phyloP scores from a whole-genome alignment of 1,140 invertebrate species.

The Maconellicoccus hirsutus region DNA sequence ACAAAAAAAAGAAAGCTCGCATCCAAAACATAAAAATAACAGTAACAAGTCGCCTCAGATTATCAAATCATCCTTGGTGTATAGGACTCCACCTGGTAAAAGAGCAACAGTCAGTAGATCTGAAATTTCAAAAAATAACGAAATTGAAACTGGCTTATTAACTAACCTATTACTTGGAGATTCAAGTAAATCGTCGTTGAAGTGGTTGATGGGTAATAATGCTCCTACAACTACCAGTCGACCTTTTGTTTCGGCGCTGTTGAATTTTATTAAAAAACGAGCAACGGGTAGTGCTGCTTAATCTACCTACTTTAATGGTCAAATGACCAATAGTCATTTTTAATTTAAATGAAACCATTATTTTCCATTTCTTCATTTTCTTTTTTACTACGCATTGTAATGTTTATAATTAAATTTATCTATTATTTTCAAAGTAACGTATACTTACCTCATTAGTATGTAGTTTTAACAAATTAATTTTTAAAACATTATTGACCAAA shows the following conservation, averaged over 20 bases:
- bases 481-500: no score
- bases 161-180: not conserved
- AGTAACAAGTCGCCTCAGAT: not conserved
- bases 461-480: no score
- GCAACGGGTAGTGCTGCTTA: not conserved
- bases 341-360: no score
- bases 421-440: no score
- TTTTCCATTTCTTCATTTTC: no score
- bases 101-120: not conserved
- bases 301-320: no score
- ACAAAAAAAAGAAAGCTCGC: not conserved
- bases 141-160: not conserved
- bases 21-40: not conserved
- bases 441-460: no score
- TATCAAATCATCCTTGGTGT: slow-evolving; percentile 2
- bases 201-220: not conserved
- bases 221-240: not conserved
- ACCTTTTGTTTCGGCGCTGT: not conserved
- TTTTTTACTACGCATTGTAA: no score
- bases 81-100: slow-evolving; percentile 9
- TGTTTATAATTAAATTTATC: no score
- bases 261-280: slow-evolving; percentile 13
- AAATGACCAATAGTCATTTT: no score
- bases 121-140: not conserved
- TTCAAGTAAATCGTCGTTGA: not conserved